Conservation (phyloP, 2,888 invertebrate species). For the Druceiella hillmani region DNA sequence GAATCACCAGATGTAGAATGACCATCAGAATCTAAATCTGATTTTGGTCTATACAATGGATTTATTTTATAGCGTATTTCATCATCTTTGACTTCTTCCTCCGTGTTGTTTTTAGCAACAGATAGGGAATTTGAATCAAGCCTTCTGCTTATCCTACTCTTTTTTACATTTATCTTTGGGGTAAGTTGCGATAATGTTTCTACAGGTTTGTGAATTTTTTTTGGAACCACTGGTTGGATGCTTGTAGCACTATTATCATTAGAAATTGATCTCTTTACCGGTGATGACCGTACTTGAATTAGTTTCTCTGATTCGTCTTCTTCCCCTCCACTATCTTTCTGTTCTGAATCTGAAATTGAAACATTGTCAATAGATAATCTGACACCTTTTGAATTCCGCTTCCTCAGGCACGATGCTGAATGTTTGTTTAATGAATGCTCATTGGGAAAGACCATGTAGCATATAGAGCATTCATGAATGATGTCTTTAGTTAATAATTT, state of each 20-base stretch:
- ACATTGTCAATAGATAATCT: slow-evolving; percentile 16
- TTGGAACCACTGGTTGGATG: background rate
- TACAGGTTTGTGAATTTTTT: background rate
- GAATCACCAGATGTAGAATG: background rate
- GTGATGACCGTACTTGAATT: background rate
- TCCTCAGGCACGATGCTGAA: slow-evolving; percentile 38
- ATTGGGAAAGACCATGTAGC: slow-evolving; percentile 51
- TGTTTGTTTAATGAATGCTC: slow-evolving; percentile 48
- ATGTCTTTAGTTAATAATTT: slow-evolving; percentile 44
- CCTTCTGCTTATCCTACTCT: background rate
- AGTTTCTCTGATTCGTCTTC: background rate
- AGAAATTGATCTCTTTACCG: background rate
- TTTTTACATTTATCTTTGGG: background rate
- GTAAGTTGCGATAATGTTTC: background rate
- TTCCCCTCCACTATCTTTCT: background rate
- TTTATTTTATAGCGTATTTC: background rate
- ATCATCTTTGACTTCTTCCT: slow-evolving; percentile 1
- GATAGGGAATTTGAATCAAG: too few species aligned
- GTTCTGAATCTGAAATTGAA: background rate
- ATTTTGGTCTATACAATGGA: background rate
- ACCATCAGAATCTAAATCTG: background rate
- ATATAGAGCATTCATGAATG: slow-evolving; percentile 48
- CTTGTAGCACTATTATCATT: background rate
- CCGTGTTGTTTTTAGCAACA: too few species aligned
- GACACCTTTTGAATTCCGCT: slow-evolving; percentile 30